Evolutionary conservation across 2,113 vertebrate species (phyloP).

Genomic region (Neolamprologus cancellatus): DNA sequence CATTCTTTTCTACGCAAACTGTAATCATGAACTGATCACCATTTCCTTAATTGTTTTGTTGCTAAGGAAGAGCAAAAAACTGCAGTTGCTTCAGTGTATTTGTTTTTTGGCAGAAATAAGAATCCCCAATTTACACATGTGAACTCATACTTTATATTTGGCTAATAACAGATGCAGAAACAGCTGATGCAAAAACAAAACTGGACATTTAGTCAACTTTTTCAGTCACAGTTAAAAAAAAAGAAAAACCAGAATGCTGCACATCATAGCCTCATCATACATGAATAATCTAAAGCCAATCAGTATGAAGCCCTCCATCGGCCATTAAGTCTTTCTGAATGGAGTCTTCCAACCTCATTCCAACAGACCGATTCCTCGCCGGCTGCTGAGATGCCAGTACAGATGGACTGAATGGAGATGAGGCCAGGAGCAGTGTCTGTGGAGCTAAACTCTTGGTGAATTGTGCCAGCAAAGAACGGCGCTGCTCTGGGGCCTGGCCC

Average conservation of each 20-base stretch:
- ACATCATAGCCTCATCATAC: not conserved
- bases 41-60: not conserved
- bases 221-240: not conserved
- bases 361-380: not conserved
- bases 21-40: not conserved
- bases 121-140: not conserved
- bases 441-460: slow-evolving; percentile 42
- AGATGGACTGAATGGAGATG: slow-evolving; percentile 31
- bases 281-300: not conserved
- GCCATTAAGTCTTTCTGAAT: not conserved
- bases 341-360: slow-evolving; percentile 5
- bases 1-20: not conserved
- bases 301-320: not conserved
- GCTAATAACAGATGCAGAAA: not conserved
- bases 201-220: not conserved
- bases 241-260: not conserved
- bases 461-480: slow-evolving; percentile 33
- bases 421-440: slow-evolving; percentile 41
- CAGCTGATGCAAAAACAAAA: not conserved
- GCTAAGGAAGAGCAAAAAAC: not conserved
- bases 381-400: slow-evolving; percentile 27
- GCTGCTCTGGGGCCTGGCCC: slow-evolving; percentile 35
- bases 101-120: not conserved
- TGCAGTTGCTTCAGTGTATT: not conserved
- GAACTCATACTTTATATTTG: not conserved